These are phyloP conservation scores for Eutolmus rufibarbis DNA, from an alignment of 2,888 invertebrate species.

Conservation along the genomic window DNA sequence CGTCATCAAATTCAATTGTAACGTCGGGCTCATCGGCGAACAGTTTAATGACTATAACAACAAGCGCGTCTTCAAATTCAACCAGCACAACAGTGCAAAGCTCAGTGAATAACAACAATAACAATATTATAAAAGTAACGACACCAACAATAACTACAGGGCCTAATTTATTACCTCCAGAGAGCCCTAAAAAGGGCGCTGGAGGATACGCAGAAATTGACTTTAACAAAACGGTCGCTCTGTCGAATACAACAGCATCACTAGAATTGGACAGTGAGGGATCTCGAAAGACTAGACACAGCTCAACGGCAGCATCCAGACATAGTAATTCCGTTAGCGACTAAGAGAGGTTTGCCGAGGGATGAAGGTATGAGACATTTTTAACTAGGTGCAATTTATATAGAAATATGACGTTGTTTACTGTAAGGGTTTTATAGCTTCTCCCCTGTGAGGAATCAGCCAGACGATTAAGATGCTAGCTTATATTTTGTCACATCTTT, in stretches of 20 bases:
- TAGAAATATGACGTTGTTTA: not conserved
- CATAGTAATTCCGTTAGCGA: constrained; percentile 71
- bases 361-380: not conserved
- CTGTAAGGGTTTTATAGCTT: not conserved
- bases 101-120: constrained; percentile 20
- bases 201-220: constrained; percentile 86
- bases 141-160: constrained; percentile 9
- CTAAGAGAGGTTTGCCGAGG: constrained; percentile 52
- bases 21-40: not conserved
- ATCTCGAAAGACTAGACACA: constrained; percentile 81
- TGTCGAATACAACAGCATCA: constrained; percentile 80
- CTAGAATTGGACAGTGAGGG: constrained; percentile 75
- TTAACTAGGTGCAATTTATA: not conserved
- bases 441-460: not conserved
- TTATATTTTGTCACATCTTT: not conserved
- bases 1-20: constrained; percentile 39
- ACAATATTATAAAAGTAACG: not conserved
- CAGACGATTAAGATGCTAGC: not conserved
- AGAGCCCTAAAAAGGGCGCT: constrained; percentile 47
- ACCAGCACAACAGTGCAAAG: not conserved
- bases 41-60: not conserved
- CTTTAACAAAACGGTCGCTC: constrained; percentile 90
- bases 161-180: constrained; percentile 45
- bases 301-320: constrained; percentile 69
- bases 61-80: not conserved